Conservation (phyloP, 2,113 vertebrate genomes). For the Acanthochromis polyacanthus region DNA sequence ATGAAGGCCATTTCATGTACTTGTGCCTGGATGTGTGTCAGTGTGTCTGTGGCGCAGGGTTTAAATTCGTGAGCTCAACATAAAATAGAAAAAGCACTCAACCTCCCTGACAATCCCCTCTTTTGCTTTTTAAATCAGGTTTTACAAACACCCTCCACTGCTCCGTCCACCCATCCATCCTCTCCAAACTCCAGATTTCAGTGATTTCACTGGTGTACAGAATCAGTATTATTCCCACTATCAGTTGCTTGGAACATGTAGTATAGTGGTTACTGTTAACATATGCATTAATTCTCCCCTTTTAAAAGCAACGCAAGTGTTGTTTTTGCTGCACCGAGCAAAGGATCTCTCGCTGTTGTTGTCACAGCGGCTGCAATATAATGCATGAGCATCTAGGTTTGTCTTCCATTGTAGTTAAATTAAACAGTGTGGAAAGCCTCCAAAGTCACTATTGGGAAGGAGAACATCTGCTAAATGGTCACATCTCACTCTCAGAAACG, state of each 20-base stretch:
- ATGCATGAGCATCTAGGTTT: constrained; percentile 56
- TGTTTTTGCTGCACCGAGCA: constrained; percentile 31
- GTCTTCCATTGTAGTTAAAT: constrained; percentile 76
- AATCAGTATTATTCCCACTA: constrained; percentile 49
- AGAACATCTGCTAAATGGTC: constrained; percentile 82
- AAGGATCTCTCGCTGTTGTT: constrained; percentile 47
- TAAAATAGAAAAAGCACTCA: constrained; percentile 41
- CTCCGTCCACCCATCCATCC: constrained; percentile 50
- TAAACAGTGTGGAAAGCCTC: constrained; percentile 73
- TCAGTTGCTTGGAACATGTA: constrained; percentile 58
- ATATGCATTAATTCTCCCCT: constrained; percentile 8
- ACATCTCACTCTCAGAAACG: constrained; percentile 65
- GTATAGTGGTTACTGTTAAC: neutral
- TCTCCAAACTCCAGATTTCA: constrained; percentile 41
- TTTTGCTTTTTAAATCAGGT: constrained; percentile 72
- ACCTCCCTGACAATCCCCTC: constrained; percentile 54
- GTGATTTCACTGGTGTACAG: constrained; percentile 52
- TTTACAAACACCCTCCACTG: constrained; percentile 65
- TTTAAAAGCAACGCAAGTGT: constrained; percentile 14
- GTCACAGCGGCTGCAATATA: constrained; percentile 58
- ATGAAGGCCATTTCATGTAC: constrained; percentile 65
- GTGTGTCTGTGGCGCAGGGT: constrained; percentile 39
- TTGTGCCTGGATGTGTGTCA: constrained; percentile 37
- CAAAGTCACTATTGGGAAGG: constrained; percentile 69
- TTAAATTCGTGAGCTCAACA: constrained; percentile 27